A percentile compares a stretch with the other conserved stretches of the same genome.
These are phyloP conservation scores for Molothrus aeneus DNA, from an alignment of 2,797 vertebrate genomes.

Conservation along the genomic window DNA sequence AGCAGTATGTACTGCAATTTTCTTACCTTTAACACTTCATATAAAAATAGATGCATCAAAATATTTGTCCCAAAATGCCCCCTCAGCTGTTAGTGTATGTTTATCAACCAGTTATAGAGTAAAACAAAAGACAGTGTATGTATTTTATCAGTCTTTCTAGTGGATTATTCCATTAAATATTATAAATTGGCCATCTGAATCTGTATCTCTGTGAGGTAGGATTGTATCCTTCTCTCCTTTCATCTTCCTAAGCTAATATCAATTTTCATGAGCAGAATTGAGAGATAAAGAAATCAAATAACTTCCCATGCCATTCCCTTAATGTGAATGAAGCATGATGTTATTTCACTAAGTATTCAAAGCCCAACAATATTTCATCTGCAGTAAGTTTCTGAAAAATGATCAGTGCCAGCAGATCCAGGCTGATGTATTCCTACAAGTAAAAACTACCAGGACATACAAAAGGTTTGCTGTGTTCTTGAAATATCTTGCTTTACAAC, in stretches of 20 bases:
- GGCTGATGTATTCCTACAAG: not conserved
- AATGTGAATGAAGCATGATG: not conserved
- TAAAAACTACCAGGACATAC: not conserved
- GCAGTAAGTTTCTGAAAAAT: not conserved
- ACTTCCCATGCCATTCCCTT: not conserved
- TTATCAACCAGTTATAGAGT: not conserved
- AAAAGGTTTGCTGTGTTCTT: not conserved
- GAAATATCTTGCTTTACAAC: not conserved
- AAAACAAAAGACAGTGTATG: not conserved
- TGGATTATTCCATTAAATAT: not conserved
- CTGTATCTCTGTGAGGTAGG: not conserved
- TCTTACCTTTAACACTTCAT: not conserved
- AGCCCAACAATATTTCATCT: not conserved
- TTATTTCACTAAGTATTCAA: not conserved
- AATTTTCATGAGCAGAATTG: not conserved
- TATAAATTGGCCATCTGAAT: not conserved
- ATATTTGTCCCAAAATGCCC: not conserved
- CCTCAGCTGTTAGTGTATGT: not conserved
- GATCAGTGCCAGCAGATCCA: not conserved
- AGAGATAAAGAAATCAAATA: not conserved
- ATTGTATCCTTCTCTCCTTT: not conserved
- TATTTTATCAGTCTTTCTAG: not conserved
- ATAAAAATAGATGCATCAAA: not conserved
- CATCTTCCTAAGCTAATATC: not conserved
- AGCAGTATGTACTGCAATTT: not conserved